Evolutionary conservation across 2,113 vertebrate genomes (phyloP), one percentile per base, ranked within the genome.

Genomic region (Uropsilus gracilis): DNA sequence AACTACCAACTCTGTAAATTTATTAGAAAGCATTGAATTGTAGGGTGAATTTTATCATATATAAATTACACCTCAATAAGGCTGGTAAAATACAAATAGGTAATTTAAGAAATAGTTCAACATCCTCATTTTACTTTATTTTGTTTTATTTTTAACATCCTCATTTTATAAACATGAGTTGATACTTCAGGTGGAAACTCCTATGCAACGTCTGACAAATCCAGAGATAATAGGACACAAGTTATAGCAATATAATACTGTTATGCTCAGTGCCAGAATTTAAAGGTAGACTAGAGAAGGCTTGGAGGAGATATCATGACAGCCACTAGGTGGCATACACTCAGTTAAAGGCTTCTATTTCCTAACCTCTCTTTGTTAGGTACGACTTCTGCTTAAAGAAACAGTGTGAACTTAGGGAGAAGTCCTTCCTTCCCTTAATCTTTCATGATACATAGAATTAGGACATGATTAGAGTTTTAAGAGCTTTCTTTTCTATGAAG

Each of bases 341-440:
- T 96, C 73, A 93, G 44, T 85, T 90, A 88, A 88, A 92, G 12
- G 12, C 59, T 66, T 78, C 63, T 75, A 91, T 55, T 94, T 88
- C 44, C 46, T 66, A 76, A 32, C 3, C 57, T 78, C 32, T 66
- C 46, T 32, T 37, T 8, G 44, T 68, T 63, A 86, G 32, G 2
- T 92, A 57, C 81, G 53, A 59, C 57, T 53, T 5, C 28, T 88
- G 61, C 46, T 78, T 85, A 90, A 86, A 86, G 39, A 26, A 94
- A 72, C 13, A 68, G 34, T 57, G 26, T 37, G 76, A 82, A 48
- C 68, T 63, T 16, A 32, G 17, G 17, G 53, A 82, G 39, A 10
- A 55, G 3, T 30, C 68, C 26, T 82, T 84, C 37, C 32, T 90
- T 78, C 53, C 22, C 34, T 85, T 64, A 80, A 18, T 78, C 32